A percentile compares a stretch with the other conserved stretches of the same genome.
These are phyloP conservation scores for Halisarca cf. caerulea DNA, from an alignment of 37 sponge, comb jelly and placozoan species.

Conservation along the genomic window DNA sequence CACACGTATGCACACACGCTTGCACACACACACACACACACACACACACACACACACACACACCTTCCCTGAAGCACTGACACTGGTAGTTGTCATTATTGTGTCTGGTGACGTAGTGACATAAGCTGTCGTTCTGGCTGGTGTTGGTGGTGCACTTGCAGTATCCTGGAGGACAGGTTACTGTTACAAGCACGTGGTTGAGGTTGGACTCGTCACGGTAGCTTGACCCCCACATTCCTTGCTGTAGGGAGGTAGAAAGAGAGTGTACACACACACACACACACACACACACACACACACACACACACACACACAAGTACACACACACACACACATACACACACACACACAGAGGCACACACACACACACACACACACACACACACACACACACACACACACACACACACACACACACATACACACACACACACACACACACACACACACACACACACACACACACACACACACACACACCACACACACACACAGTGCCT, in stretches of 20 bases:
- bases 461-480: conserved; percentile 12
- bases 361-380: no score
- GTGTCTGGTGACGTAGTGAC: background rate
- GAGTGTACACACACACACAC: no score
- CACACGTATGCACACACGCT: background rate
- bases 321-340: no score
- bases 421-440: background rate
- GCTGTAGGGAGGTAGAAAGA: background rate
- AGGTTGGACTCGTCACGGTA: background rate
- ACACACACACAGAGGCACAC: no score
- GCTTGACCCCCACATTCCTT: conserved; percentile 2
- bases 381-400: background rate
- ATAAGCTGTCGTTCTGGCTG: background rate
- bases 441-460: background rate
- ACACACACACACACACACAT: conserved; percentile 39
- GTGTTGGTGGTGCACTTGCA: conserved; percentile 15
- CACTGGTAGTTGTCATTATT: conserved; percentile 18
- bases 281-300: no score
- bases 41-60: background rate
- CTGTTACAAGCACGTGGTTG: background rate
- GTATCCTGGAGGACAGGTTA: conserved; percentile 38
- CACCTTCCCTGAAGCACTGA: conserved; percentile 19
- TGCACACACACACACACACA: conserved; percentile 5
- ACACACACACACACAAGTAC: no score
- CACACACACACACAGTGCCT: conserved; percentile 13